Evolutionary conservation across 2,888 invertebrate species (phyloP).

Genomic region (Thecocarcelia acutangulata): DNA sequence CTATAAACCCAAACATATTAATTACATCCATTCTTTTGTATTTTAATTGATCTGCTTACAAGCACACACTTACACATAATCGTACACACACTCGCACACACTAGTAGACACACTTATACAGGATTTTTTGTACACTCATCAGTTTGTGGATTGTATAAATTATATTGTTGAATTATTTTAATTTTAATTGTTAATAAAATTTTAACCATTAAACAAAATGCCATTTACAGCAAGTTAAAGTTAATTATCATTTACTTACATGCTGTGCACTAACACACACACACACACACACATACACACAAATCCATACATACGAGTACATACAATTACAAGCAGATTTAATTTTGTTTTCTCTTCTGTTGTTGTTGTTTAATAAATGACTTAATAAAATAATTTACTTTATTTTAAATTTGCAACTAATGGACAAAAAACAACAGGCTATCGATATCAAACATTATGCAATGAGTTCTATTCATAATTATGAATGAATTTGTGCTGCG

Average conservation of each 20-base stretch:
- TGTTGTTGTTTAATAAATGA: slow-evolving; percentile 34
- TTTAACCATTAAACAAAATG: slow-evolving; percentile 51
- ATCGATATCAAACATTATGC: too few species aligned
- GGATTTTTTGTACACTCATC: background rate
- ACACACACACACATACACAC: background rate
- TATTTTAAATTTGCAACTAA: slow-evolving; percentile 20
- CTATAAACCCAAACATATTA: background rate
- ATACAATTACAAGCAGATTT: background rate
- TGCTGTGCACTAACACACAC: too few species aligned
- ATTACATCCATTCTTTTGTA: background rate
- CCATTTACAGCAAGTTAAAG: slow-evolving; percentile 60
- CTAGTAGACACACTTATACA: too few species aligned
- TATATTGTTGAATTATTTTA: slow-evolving; percentile 48
- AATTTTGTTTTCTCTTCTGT: background rate
- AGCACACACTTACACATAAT: background rate
- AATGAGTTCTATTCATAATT: too few species aligned
- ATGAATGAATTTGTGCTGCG: too few species aligned
- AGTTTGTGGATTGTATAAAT: slow-evolving; percentile 16
- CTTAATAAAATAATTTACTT: slow-evolving; percentile 50
- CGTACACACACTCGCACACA: background rate
- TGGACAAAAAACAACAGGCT: too few species aligned
- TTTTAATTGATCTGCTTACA: slow-evolving; percentile 6
- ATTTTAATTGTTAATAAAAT: slow-evolving; percentile 58
- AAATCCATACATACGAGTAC: background rate
- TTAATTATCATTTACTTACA: slow-evolving; percentile 44